Base-by-base conservation (phyloP, 2,113 vertebrate genomes). In the Manacus vitellinus region DNA sequence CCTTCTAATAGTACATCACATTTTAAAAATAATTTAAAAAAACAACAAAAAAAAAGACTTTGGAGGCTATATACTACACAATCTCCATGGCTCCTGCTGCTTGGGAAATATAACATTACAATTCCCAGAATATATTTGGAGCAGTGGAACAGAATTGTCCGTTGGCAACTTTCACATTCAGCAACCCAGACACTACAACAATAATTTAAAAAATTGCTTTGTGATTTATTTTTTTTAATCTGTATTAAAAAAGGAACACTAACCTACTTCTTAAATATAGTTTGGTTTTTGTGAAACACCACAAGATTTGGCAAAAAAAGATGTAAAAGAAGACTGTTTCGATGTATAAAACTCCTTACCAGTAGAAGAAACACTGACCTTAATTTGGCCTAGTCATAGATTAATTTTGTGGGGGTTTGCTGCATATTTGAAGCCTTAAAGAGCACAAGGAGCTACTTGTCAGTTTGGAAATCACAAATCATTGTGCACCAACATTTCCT, bases 241-340 rank as follows among this genome's bases (percentile, higher is more conserved):
- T 94, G 96, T 95, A 71, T 97, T 97, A 96, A 97, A 97, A 98
- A 97, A 98, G 96, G 92, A 98, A 98, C 94, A 97, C 92, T 97
- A 95, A 91, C 95, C 90, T 95, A 96, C 96, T 83, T 96, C 85
- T 76, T 97, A 97, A 98, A 96, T 96, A 97, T 96, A 95, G 78
- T 96, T 97, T 85, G 59, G 41, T 94, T 96, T 96, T 88, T 96
- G 92, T 97, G 90, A 98, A 98, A 98, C 95, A 97, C 96, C 95
- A 98, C 95, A 66, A 97, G 95, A 97, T 97, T 97, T 98, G 97
- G 97, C 96, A 94, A 96, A 96, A 97, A 98, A 96, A 95, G 77
- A 95, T 93, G 96, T 97, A 90, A 94, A 98, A 98, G 95, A 97
- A 96, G 96, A 97, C 92, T 85, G 85, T 95, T 97, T 96, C 8